phyloP scores from a whole-genome alignment of 1,140 invertebrate genomes.

The Drosophila punjabiensis region DNA sequence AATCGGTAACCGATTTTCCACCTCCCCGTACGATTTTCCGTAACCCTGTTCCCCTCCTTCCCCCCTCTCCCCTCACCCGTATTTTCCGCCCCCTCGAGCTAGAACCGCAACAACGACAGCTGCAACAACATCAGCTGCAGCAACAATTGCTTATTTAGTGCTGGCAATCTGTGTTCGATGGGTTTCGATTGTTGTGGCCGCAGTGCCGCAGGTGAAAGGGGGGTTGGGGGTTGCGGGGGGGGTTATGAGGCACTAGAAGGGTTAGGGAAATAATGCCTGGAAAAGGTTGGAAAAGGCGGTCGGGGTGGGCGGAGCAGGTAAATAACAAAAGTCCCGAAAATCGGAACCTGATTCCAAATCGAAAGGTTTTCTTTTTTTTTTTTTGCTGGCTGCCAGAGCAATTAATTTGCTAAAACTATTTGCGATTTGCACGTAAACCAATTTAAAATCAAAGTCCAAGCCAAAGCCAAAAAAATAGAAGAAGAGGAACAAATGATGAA shows the following conservation, averaged over 20 bases:
- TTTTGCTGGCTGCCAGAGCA: constrained; percentile 13
- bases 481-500: constrained; percentile 3
- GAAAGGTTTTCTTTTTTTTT: not conserved
- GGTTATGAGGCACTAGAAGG: not conserved
- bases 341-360: not conserved
- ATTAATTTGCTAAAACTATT: constrained; percentile 52
- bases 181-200: constrained; percentile 40
- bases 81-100: not conserved
- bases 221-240: not conserved
- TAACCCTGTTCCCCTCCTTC: not conserved
- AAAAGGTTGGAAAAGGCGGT: not conserved
- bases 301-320: not conserved
- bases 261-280: not conserved
- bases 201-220: constrained; percentile 32
- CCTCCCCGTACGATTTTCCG: not conserved
- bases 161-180: constrained; percentile 43
- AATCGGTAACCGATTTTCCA: constrained; percentile 17
- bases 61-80: too few species aligned
- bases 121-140: constrained; percentile 38
- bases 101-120: constrained; percentile 35
- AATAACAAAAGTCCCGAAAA: constrained; percentile 27
- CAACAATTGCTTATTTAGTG: constrained; percentile 49
- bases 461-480: constrained; percentile 4
- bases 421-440: constrained; percentile 44
- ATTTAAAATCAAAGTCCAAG: constrained; percentile 37